Evolutionary conservation across 2,888 invertebrate genomes (phyloP), one percentile per base, ranked within the genome.

Genomic region (Alloplasta piceator): DNA sequence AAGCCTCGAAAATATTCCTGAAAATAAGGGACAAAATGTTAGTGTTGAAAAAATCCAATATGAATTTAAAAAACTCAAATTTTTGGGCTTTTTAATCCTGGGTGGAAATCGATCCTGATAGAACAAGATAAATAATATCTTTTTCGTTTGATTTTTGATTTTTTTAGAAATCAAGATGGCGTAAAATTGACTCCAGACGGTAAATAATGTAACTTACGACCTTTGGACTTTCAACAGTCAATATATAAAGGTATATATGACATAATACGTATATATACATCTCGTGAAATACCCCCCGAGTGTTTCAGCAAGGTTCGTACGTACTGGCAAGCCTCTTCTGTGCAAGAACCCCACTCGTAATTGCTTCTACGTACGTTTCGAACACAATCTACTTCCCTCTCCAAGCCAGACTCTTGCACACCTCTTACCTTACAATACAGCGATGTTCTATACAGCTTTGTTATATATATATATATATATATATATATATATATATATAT

Each of bases 281-380:
- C 52, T 36, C 52, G 41, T 72, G 56, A 39, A 26, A 58, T 56
- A 66, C 48, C 39, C 16, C 16, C 70, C 4, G 26, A 26, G 26
- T 26, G 26, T 26, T 26, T 26, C 26, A 46, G 55, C 56, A 36
- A 58, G 63, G 56, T 76, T 72, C 71, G 76, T 67, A 63, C 67
- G 46, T 43, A 43, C 60, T 61, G 43, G 12, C 56, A 55, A 10
- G 50, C 39, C 39, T 48, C 74, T 66, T 36, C 43, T n/a, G 64
- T 63, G 52, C 41, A 14, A n/a, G n/a, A 55, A 55, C 48, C 9
- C 55, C 68, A 66, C 76, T 70, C 70, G 81, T 81, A 81, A 81
- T 81, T 78, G 81, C 81, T 74, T 74, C 77, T 64, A 78, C 80
- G 77, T 80, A 80, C 73, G 64, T 77, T 77, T 81, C 73, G 68